These are phyloP conservation scores for Ophthalmolycus amberensis DNA, from an alignment of 2,113 vertebrate genomes.

Conservation along the genomic window DNA sequence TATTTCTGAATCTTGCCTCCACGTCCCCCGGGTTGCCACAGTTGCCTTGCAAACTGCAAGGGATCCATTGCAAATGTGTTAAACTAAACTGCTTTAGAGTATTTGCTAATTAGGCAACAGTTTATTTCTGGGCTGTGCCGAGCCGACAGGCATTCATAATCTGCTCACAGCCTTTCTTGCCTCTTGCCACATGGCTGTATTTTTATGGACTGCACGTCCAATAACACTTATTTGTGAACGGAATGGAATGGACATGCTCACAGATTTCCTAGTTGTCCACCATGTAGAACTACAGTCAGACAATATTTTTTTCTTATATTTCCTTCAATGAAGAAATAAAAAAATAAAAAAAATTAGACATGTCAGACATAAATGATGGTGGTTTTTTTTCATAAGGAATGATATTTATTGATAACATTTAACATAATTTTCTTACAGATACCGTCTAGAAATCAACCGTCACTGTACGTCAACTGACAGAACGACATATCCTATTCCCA, in stretches of 20 bases:
- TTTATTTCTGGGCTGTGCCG: not conserved
- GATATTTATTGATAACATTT: slow-evolving; percentile 82
- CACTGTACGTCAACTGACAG: slow-evolving; percentile 86
- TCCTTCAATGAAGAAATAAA: not conserved
- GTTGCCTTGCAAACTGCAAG: slow-evolving; percentile 5
- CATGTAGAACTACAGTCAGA: not conserved
- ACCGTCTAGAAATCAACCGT: slow-evolving; percentile 86
- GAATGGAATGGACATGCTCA: not conserved
- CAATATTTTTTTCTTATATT: not conserved
- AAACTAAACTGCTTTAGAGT: slow-evolving; percentile 6
- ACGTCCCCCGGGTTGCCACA: too few species aligned
- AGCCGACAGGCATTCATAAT: slow-evolving; percentile 33
- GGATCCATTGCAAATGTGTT: slow-evolving; percentile 17
- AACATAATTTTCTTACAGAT: slow-evolving; percentile 80
- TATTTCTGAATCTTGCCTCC: too few species aligned
- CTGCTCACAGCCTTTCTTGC: slow-evolving; percentile 19
- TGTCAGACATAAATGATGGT: slow-evolving; percentile 1
- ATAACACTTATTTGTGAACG: slow-evolving; percentile 4
- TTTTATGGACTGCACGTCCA: slow-evolving; percentile 3
- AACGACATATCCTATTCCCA: slow-evolving; percentile 83
- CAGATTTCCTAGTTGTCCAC: not conserved
- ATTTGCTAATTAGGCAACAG: slow-evolving; percentile 32
- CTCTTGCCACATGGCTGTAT: slow-evolving; percentile 9
- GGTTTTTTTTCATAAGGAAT: slow-evolving; percentile 62
- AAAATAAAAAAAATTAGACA: not conserved